Base-by-base conservation (phyloP, 2,113 vertebrate species). In the Notothenia rossii region DNA sequence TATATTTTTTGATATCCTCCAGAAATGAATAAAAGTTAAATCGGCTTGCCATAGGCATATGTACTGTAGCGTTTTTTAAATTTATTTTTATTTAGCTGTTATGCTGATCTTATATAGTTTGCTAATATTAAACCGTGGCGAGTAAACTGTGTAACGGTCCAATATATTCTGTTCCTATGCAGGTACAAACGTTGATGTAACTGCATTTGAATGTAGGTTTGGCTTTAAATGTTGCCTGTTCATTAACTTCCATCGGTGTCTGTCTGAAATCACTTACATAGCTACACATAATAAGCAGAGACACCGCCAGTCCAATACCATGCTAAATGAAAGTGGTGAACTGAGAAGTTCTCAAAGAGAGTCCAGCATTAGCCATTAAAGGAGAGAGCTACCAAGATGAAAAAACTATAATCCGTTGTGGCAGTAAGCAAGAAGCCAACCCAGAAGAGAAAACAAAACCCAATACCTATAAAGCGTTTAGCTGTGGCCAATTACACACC, bases 391-490 rank as follows among this genome's bases (percentile, higher is more conserved):
- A 40, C 36, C 29, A 48, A 88, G 59, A 20, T 85, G 78, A 86
- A 59, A 29, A 79, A 86, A 72, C 62, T 65, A 9, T 80, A 88
- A 86, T 89, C 64, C 72, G 79, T 72, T 81, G 86, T 81, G 80
- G 73, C 84, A 89, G 78, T 46, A 65, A 80, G 79, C 62, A 69
- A 49, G 63, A 54, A 79, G 72, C 43, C 65, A 82, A 80, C 77
- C 56, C 65, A 59, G 33, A 81, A 68, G 67, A 77, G 79, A 83
- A 81, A 77, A 74, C 51, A 82, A 75, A 85, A 25, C 68, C 66
- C 72, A 73, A 84, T 75, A 89, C 74, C 88, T 85, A 61, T 18
- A 74, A 65, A 69, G 62, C 36, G 63, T 82, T 86, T 75, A 74
- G 45, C 60, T 55, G 48, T 78, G 56, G 64, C 80, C 82, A 84